Percentiles rank a stretch among this genome's conserved stretches.
These are phyloP conservation scores for Drosophila pruinosa DNA, from an alignment of 1,140 invertebrate species.

Conservation along the genomic window DNA sequence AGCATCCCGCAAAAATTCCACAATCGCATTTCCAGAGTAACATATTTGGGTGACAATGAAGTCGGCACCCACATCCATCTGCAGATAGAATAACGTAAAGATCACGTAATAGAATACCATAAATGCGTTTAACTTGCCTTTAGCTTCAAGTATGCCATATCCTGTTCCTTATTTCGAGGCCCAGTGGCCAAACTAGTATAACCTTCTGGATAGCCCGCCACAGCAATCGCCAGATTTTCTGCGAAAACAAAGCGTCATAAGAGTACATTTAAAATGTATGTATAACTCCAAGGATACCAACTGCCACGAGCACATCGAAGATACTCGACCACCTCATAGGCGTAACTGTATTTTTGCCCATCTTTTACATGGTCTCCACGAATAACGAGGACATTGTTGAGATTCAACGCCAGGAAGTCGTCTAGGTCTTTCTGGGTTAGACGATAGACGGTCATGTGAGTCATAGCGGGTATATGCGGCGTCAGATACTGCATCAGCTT, in stretches of 20 bases:
- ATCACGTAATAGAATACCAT: background rate
- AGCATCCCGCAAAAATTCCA: conserved; percentile 31
- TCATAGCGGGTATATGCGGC: conserved; percentile 2
- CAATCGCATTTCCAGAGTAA: conserved; percentile 17
- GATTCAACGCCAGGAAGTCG: background rate
- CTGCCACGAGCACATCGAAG: background rate
- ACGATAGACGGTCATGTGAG: background rate
- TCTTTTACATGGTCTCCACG: background rate
- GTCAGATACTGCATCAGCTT: background rate
- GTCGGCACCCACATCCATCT: conserved; percentile 39
- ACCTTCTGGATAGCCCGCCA: conserved; percentile 10
- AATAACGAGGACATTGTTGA: background rate
- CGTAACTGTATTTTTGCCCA: background rate
- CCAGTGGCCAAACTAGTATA: background rate
- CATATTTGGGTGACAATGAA: conserved; percentile 54
- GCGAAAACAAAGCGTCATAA: background rate
- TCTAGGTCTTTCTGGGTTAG: background rate
- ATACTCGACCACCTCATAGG: background rate
- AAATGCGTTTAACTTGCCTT: background rate
- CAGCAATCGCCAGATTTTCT: background rate
- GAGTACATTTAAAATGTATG: background rate
- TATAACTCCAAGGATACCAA: background rate
- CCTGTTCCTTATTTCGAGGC: background rate
- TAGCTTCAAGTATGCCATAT: background rate
- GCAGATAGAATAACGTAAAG: background rate